Percentiles rank a stretch among this genome's conserved stretches.
These are phyloP conservation scores for Andrena cerasifolii DNA, from an alignment of 1,140 invertebrate genomes.

Conservation along the genomic window DNA sequence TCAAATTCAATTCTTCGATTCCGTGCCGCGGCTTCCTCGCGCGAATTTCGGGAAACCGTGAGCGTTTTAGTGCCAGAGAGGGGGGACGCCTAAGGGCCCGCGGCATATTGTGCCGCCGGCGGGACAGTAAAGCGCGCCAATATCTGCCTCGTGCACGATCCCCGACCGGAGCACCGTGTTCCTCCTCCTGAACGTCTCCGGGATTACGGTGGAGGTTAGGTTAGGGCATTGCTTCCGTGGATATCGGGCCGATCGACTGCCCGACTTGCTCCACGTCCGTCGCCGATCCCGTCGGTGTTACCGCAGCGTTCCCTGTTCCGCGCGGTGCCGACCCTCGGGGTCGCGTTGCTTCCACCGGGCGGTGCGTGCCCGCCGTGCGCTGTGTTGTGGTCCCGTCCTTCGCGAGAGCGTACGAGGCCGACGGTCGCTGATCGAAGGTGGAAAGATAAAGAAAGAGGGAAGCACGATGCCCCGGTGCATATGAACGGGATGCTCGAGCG, in stretches of 20 bases:
- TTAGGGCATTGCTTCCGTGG: slow-evolving; percentile 69
- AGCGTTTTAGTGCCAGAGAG: too few relatives aligned
- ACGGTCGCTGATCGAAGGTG: background rate
- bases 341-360: slow-evolving; percentile 31
- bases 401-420: background rate
- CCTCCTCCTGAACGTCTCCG: slow-evolving; percentile 39
- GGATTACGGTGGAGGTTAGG: slow-evolving; percentile 64
- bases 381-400: slow-evolving; percentile 28
- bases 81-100: background rate
- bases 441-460: slow-evolving; percentile 9
- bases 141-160: slow-evolving; percentile 19
- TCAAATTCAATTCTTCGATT: slow-evolving; percentile 74
- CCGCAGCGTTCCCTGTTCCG: slow-evolving; percentile 9
- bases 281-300: slow-evolving; percentile 39
- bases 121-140: slow-evolving; percentile 33
- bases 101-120: background rate
- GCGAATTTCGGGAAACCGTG: slow-evolving; percentile 18
- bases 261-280: slow-evolving; percentile 4
- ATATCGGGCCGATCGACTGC: slow-evolving; percentile 57
- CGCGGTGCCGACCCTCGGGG: too few relatives aligned
- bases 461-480: slow-evolving; percentile 24
- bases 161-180: background rate
- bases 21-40: slow-evolving; percentile 30
- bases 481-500: slow-evolving; percentile 46
- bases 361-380: background rate